phyloP scores from a whole-genome alignment of 2,888 invertebrate genomes.

The Parascotia fuliginaria region DNA sequence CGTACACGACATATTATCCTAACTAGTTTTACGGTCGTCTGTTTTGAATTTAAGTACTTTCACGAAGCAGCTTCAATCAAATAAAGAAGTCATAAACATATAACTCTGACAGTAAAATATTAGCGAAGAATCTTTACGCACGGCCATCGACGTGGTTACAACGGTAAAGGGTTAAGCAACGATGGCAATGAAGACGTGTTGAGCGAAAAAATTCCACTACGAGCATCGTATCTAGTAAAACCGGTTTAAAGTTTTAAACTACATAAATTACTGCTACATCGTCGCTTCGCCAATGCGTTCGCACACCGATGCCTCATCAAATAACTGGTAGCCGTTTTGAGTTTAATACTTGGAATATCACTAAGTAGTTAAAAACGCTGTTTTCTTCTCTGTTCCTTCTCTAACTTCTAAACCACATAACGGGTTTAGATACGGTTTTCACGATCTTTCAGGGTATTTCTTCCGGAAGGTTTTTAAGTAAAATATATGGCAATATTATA shows the following conservation, averaged over 20 bases:
- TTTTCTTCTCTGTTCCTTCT: no score
- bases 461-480: no score
- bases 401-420: no score
- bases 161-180: constrained; percentile 42
- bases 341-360: neutral
- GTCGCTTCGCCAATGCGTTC: constrained; percentile 34
- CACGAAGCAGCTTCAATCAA: no score
- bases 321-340: constrained; percentile 2
- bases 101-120: neutral
- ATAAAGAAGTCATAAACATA: no score
- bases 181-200: constrained; percentile 28
- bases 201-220: constrained; percentile 74
- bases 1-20: no score
- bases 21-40: no score
- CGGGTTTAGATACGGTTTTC: no score
- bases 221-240: constrained; percentile 63
- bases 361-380: no score
- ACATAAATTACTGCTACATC: constrained; percentile 34
- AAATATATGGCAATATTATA: no score
- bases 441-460: no score
- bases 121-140: constrained; percentile 5
- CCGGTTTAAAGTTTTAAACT: constrained; percentile 69
- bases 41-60: no score
- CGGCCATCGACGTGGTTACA: constrained; percentile 14
- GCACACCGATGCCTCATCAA: constrained; percentile 23